Evolutionary conservation across 1,140 invertebrate species (phyloP), one percentile per base, ranked within the genome.

Genomic region (Leptinotarsa lineolata): DNA sequence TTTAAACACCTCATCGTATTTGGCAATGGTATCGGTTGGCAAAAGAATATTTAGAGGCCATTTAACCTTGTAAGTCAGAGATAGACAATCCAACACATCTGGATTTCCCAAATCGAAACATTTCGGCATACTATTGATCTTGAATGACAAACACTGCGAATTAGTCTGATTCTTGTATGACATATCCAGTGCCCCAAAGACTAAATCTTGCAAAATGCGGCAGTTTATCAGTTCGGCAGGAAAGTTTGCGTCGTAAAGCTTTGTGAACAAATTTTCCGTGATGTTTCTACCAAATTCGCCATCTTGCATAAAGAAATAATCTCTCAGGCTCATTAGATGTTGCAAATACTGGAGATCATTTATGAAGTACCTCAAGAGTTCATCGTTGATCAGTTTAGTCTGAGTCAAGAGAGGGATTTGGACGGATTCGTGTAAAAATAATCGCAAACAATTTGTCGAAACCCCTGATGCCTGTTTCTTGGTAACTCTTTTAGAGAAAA

Each of bases 21-120:
- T 88, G 12, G 86, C 78, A 70, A 93, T 85, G 0, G 90, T 87
- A 70, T 91, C 90, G 0, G 88, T 88, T 4, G 91, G 92, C 22
- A 94, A 83, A 45, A 94, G 89, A 30, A 94, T 89, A 81, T 93
- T 94, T 1, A 94, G 79, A 0, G 93, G 93, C 93, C 93, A 94
- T 13, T 88, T 84, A 2, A 92, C 87, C 59, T 89, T 86, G 78
- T 93, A 93, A 15, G 89, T 88, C n/a, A 94, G 81, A 0, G 87
- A 89, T 2, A 94, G 81, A 76, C 89, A 91, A 61, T 89, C 87
- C 2, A 93, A 79, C 1, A 89, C 88, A 75, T 91, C 88, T 1
- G 91, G 88, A 68, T 91, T 88, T 74, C 86, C 85, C 72, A 90
- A 85, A 78, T 90, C 86, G 71, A 91, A 89, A 68, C 84, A 85